Base-by-base conservation (phyloP, 2,888 invertebrate genomes). In the Erebia palarica region DNA sequence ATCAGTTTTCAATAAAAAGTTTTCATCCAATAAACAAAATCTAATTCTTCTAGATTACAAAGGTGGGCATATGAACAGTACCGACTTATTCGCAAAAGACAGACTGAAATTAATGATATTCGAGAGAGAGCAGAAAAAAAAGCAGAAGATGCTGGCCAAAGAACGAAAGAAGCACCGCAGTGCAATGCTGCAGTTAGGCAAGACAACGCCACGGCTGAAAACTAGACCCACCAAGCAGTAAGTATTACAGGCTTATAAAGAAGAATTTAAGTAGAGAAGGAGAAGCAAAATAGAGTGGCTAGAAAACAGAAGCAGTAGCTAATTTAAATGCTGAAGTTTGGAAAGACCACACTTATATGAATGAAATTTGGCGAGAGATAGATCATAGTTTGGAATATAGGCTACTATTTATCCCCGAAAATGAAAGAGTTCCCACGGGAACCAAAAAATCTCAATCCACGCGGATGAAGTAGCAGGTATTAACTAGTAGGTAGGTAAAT, bases 141-240 rank as follows among this genome's bases (percentile, higher is more conserved):
- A 65, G 14, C 57, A 68, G 18, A 74, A 69, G 49, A 69, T 64
- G 14, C 58, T 21, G 27, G 66, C 42, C 9, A 71, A 64, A 18
- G 68, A 70, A 27, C 49, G 55, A 3, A 72, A 70, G 21, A 66
- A 73, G 10, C 63, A 65, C 1, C 14, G 49, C 5, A 51, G 64
- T 9, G 27, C 65, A 51, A 0, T 73, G 9, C 11, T 47, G 1
- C 70, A 75, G 44, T 63, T 65, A 2, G 71, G 75, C 3, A 11
- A 44, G 1, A 70, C 68, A 0, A 71, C 71, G 0, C 0, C 51
- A 4, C 27, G 51, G 13, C 53, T 21, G n/a, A 73, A 18, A 49
- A 66, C 51, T 0, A 51, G 44, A 10, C 63, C 55, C 1, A 74
- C 73, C 14, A 76, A 67, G 49, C 59, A 65, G 67, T 74, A 73